Conservation (phyloP, 23 tunicate genomes). For the Pegea sp. region DNA sequence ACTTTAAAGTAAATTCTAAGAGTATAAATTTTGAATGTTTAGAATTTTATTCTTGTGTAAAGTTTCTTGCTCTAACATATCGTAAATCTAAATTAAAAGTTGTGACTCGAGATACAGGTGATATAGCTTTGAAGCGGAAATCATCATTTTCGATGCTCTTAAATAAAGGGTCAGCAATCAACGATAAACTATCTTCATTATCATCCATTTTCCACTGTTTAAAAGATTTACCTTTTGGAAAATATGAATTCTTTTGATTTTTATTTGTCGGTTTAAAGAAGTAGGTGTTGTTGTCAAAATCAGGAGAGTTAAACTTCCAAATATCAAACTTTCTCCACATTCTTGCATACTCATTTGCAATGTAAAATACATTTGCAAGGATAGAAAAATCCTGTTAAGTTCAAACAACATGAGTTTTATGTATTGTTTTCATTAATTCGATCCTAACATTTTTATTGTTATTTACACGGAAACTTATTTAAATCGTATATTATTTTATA, state of each 20-base stretch:
- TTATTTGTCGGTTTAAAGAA: neutral
- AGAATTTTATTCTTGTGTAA: too few species aligned
- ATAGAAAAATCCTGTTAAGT: slow-evolving; percentile 2
- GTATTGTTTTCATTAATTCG: too few species aligned
- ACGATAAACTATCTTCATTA: slow-evolving; percentile 1
- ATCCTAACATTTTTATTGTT: too few species aligned
- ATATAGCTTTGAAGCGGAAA: neutral
- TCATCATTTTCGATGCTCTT: neutral
- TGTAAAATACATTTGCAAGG: slow-evolving; percentile 4
- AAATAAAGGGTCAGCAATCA: neutral
- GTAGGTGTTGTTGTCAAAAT: slow-evolving; percentile 4
- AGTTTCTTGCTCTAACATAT: too few species aligned
- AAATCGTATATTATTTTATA: too few species aligned
- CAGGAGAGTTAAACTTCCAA: slow-evolving; percentile 8
- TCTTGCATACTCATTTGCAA: neutral
- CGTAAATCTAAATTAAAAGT: too few species aligned
- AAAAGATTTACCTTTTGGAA: slow-evolving; percentile 4
- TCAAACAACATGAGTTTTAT: too few species aligned
- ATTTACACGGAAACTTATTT: too few species aligned
- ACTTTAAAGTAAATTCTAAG: too few species aligned
- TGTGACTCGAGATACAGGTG: neutral
- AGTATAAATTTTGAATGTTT: too few species aligned
- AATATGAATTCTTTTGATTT: neutral
- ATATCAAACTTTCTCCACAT: slow-evolving; percentile 8
- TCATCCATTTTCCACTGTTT: slow-evolving; percentile 5